Percentiles rank a stretch among this genome's conserved stretches.
phyloP scores from a whole-genome alignment of 2,797 vertebrate species.

The Valencia hispanica region DNA sequence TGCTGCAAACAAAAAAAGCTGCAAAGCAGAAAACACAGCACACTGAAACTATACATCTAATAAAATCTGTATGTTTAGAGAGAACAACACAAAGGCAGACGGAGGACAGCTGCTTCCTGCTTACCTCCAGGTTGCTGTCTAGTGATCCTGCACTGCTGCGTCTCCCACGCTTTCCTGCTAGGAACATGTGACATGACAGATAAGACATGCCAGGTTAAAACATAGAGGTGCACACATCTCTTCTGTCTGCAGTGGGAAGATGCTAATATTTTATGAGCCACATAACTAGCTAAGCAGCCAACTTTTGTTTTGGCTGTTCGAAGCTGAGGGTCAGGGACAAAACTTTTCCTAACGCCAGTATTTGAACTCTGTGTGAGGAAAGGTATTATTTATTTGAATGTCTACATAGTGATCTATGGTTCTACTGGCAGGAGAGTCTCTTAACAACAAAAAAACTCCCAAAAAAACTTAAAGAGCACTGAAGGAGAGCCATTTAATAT shows the following conservation, averaged over 20 bases:
- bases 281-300: conserved; percentile 35
- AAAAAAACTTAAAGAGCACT: neutral
- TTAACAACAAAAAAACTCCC: neutral
- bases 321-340: neutral
- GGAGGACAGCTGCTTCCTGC: conserved; percentile 86
- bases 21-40: conserved; percentile 43
- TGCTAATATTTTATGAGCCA: conserved; percentile 47
- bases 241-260: conserved; percentile 42
- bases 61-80: conserved; percentile 67
- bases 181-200: conserved; percentile 97
- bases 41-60: conserved; percentile 64
- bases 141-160: conserved; percentile 99
- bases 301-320: neutral
- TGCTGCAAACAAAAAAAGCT: conserved; percentile 27
- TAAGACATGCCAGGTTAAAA: conserved; percentile 83
- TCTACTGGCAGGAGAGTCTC: conserved; percentile 43
- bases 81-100: conserved; percentile 78
- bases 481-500: neutral
- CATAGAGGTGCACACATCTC: conserved; percentile 60
- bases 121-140: conserved; percentile 99
- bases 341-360: neutral
- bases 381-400: neutral
- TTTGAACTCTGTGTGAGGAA: neutral
- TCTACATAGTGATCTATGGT: conserved; percentile 17
- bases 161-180: conserved; percentile 98